Evolutionary conservation across 2,113 vertebrate genomes (phyloP), one percentile per base, ranked within the genome.

Genomic region (Dicaeum eximium): DNA sequence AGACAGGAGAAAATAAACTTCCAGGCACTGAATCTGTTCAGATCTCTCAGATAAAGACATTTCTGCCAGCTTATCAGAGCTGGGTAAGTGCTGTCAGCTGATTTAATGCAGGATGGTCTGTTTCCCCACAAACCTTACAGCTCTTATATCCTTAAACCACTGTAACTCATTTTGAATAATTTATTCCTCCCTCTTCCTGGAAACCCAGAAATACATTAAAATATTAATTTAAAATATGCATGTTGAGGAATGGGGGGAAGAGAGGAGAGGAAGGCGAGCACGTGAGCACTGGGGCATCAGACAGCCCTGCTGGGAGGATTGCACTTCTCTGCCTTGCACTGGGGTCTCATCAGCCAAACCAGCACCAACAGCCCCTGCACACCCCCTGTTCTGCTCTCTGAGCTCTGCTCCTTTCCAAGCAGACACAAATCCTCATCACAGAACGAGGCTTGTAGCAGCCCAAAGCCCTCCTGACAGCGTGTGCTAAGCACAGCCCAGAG

Each of bases 151-250:
- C 71, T 62, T 73, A 86, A 85, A 50, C 35, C 88, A 66, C 92
- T 54, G 54, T 15, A 86, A 83, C 62, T 88, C 2, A 38, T 21
- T 56, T 53, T 78, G 42, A 89, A 85, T 93, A 88, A 88, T 90
- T 71, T 86, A 91, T 91, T 95, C 75, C 79, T 74, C 69, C 47
- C 44, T 8, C n/a, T 86, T 57, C 77, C 77, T 84, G 51, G 48
- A 90, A 93, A 93, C 58, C 58, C 62, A 80, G 64, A 93, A 93
- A 77, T 40, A 65, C 5, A 87, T 72, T 84, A 53, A 88, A 92
- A 86, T 78, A 92, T 73, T 91, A 47, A 84, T 86, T 77, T 88
- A 25, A 86, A 87, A 65, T 37, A 35, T 27, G 38, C 33, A 22
- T 15, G 56, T 31, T 65, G 79, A 69, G 25, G 53, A 44, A 71